Percentiles rank a stretch among this genome's conserved stretches.
Evolutionary conservation across 2,888 invertebrate species (phyloP).

Genomic region (Drepanosiphum platanoidis): DNA sequence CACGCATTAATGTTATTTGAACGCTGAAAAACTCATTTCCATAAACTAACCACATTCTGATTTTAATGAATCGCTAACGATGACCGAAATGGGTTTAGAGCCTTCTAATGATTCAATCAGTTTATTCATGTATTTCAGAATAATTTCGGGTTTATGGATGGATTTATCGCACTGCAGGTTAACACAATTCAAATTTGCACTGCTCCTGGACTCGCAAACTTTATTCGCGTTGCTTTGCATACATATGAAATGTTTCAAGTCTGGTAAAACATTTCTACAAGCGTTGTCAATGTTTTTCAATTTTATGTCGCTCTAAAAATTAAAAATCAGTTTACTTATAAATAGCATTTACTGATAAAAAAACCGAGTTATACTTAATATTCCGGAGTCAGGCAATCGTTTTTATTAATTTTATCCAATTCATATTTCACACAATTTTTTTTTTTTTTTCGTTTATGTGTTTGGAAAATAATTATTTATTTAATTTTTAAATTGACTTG

Average conservation of each 20-base stretch:
- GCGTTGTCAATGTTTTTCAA: constrained; percentile 51
- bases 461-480: too few species aligned
- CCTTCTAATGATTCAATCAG: not conserved
- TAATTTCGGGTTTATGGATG: constrained; percentile 44
- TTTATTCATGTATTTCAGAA: constrained; percentile 35
- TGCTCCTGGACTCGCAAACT: constrained; percentile 59
- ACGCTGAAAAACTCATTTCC: too few species aligned
- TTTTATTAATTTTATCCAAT: too few species aligned
- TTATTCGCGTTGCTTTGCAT: constrained; percentile 61
- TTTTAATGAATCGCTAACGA: constrained; percentile 14
- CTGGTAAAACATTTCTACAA: constrained; percentile 43
- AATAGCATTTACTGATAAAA: too few species aligned
- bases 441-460: too few species aligned
- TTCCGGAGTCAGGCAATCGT: too few species aligned
- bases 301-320: constrained; percentile 24
- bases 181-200: constrained; percentile 25
- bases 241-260: constrained; percentile 59
- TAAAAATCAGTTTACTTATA: too few species aligned
- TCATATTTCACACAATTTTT: too few species aligned
- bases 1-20: not conserved
- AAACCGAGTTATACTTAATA: too few species aligned
- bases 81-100: constrained; percentile 17
- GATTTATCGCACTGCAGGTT: constrained; percentile 61
- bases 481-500: too few species aligned
- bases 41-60: constrained; percentile 7